Evolutionary conservation across 2,113 vertebrate genomes (phyloP).

Genomic region (Elachura formosa): DNA sequence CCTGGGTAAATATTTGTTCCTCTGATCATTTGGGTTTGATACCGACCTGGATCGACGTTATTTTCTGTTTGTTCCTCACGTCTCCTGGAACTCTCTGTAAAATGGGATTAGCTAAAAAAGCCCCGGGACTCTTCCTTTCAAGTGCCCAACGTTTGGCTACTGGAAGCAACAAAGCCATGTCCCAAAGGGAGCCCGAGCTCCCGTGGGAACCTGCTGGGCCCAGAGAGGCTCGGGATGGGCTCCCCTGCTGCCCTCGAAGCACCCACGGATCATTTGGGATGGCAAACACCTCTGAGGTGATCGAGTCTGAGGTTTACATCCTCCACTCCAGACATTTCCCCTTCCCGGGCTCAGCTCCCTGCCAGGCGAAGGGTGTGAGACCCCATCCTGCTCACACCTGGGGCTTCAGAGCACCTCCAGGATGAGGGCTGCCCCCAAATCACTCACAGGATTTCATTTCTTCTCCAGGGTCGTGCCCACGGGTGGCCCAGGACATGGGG

Average conservation of each 20-base stretch:
- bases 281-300: neutral
- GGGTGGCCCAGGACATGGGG: neutral
- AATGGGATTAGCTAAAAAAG: conserved; percentile 11
- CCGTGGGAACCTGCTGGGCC: neutral
- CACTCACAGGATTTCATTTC: neutral
- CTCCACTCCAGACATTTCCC: neutral
- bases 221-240: neutral
- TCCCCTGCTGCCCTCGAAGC: neutral
- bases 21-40: conserved; percentile 67
- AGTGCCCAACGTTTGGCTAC: neutral
- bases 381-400: neutral
- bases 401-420: neutral
- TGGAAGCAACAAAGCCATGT: neutral
- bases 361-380: too few species aligned
- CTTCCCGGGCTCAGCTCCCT: neutral
- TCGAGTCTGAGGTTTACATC: neutral
- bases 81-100: conserved; percentile 63
- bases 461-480: neutral
- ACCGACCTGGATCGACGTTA: conserved; percentile 51
- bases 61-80: conserved; percentile 59
- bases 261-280: neutral
- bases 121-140: neutral
- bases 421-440: neutral
- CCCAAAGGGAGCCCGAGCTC: accelerated
- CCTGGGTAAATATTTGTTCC: conserved; percentile 67